Evolutionary conservation across 2,888 invertebrate genomes (phyloP), one percentile per base, ranked within the genome.

Genomic region (Pharmacophagus antenor): DNA sequence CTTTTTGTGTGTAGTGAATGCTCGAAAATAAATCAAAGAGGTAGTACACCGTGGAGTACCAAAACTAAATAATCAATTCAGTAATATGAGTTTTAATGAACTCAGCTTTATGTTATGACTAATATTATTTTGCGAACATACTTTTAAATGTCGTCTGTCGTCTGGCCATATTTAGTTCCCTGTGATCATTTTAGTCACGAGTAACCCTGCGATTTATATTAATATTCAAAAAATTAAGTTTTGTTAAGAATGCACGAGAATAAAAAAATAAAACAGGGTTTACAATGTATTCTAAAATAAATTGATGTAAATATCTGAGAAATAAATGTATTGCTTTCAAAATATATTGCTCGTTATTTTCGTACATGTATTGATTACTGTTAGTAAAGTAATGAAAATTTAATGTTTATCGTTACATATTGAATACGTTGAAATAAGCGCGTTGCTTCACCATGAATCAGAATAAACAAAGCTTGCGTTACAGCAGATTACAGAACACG

Each of bases 311-410:
- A 78, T 80, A 79, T 73, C 76, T 72, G 65, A 18, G 67, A 70
- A 85, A 80, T 84, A 83, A 82, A 85, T 80, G 74, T 80, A 78
- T 82, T 78, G 66, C 71, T 68, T 65, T 70, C 70, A 70, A 66
- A 49, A 58, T n/a, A 10, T 21, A 21, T n/a, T 50, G 44, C 47
- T 42, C 48, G 63, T 65, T 63, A 50, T 59, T 59, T 59, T 56
- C 41, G 18, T 23, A 42, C 23, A n/a, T 22, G 4, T 46, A 27
- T 17, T 27, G 27, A 27, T 57, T 47, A n/a, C n/a, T 23, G 12
- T 56, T 46, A 17, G 51, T 50, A 15, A 25, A 56, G 23, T 55
- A 57, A 58, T 54, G 58, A 58, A 61, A 64, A 50, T 18, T 42
- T 21, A 54, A 31, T 48, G 60, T 67, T 65, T 65, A 61, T 63